phyloP scores from a whole-genome alignment of 2,888 invertebrate genomes.

The Nomada goodeniana region DNA sequence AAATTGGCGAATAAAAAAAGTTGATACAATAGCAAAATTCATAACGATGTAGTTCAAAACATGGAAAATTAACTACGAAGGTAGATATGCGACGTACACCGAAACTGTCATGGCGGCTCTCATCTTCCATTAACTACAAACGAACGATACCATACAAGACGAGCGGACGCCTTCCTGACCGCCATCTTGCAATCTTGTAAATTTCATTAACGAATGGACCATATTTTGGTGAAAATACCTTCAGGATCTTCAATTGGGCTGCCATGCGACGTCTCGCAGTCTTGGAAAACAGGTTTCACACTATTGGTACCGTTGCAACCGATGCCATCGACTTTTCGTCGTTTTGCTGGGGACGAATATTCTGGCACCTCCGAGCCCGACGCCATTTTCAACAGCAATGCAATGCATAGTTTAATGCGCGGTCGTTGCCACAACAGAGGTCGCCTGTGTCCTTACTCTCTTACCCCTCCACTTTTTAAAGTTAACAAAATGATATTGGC shows the following conservation, averaged over 20 bases:
- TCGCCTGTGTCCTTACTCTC: constrained; percentile 52
- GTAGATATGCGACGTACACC: constrained; percentile 71
- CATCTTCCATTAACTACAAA: constrained; percentile 60
- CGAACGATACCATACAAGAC: constrained; percentile 65
- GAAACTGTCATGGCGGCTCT: constrained; percentile 79
- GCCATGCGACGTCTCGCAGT: constrained; percentile 69
- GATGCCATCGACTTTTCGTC: constrained; percentile 81
- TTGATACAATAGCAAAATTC: neutral
- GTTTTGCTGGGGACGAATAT: constrained; percentile 83
- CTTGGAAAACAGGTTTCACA: constrained; percentile 75
- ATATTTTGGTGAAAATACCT: constrained; percentile 80
- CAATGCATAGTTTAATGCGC: constrained; percentile 71
- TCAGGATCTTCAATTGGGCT: constrained; percentile 77
- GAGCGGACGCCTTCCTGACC: constrained; percentile 73
- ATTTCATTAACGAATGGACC: constrained; percentile 73
- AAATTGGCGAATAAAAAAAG: constrained; percentile 4
- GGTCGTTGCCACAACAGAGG: constrained; percentile 70
- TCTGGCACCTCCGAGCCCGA: constrained; percentile 83
- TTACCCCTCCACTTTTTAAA: constrained; percentile 40
- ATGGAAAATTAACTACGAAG: constrained; percentile 20
- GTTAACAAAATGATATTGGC: neutral
- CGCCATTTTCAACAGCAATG: constrained; percentile 84
- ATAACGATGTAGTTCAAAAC: neutral
- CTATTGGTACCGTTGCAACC: constrained; percentile 68
- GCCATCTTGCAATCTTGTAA: constrained; percentile 80